Evolutionary conservation across 2,888 invertebrate species (phyloP), one percentile per base, ranked within the genome.

Genomic region (Oligia strigilis): DNA sequence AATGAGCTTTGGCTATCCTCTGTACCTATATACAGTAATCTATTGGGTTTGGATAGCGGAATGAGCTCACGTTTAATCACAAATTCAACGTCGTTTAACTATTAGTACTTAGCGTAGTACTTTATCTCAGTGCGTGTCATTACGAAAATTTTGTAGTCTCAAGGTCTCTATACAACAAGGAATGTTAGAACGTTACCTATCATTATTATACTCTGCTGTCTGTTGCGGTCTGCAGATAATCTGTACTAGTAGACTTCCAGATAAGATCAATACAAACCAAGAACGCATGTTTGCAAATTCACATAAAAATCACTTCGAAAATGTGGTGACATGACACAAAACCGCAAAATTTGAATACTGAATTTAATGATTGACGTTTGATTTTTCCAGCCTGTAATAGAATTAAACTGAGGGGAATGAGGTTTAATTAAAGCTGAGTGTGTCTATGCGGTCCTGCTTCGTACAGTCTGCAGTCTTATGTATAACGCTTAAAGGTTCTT

Each of bases 261-360:
- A 82, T 78, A 93, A 78, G 43, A 91, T 40, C 64, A 92, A 81
- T 69, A 91, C 67, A 55, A 90, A 81, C 85, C 87, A 87, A 87
- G 78, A 88, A 85, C 87, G 92, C 95, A 95, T 95, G 81, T 86
- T 92, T 90, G 80, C 80, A 88, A 81, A 77, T 81, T 85, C 75
- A 77, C 81, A 80, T 81, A 87, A 86, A 92, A 90, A 88, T 87
- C 71, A 83, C 80, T 83, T 89, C 84, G 60, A 92, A 92, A 92
- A 91, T 90, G 72, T 91, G 88, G 80, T 90, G 90, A 67, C 69
- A 71, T 84, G 80, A 86, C 83, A 91, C 87, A 82, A 87, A 62
- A 49, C 67, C 64, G 69, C 74, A 86, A 77, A 86, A 83, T 86
- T 90, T 84, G 77, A 90, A 90, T 90, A 86, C 62, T 70, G 81